Base-by-base conservation (phyloP, 2,113 vertebrate species). In the Nicator chloris region DNA sequence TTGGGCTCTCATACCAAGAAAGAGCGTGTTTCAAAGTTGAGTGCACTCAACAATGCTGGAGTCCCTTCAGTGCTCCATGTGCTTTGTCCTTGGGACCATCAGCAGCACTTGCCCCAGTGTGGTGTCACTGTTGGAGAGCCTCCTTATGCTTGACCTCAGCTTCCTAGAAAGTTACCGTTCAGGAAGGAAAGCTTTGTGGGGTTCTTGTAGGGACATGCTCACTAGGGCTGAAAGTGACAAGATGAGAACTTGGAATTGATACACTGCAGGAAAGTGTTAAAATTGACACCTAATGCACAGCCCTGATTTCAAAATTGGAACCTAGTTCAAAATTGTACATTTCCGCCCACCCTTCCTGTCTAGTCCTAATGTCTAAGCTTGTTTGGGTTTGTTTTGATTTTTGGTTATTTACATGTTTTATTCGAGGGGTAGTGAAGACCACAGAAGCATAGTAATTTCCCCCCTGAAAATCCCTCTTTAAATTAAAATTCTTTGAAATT, bases 341-440 rank as follows among this genome's bases (percentile, higher is more conserved):
- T 82, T 15, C 1, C 0, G 1, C 3, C 16, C n/a, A 39, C 6
- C 11, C 18, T 68, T 59, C 16, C 14, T 86, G 14, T 45, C 16
- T 89, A 73, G 31, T 45, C 15, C 63, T 73, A 53, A 57, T 73
- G 30, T 31, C 31, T 86, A 51, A 68, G 13, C 33, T 92, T 88
- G 23, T 59, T 54, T 61, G 23, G 8, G 7, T 50, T 57, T 56
- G 42, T 50, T 57, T 82, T 59, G 37, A 24, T 44, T 77, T 66
- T 86, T 76, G 11, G 28, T 63, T 76, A 22, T 63, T 63, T 63
- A 40, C 19, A 13, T 73, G 65, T 61, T 70, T 50, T 30, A 24
- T 82, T 51, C 0, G 1, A 70, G 5, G 3, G 6, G 5, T 60
- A 68, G 21, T 9, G 11, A 77, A 39, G 40, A 45, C 22, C 7